Evolutionary conservation across 2,888 invertebrate genomes (phyloP), one percentile per base, ranked within the genome.

Genomic region (Amphipoea oculea): DNA sequence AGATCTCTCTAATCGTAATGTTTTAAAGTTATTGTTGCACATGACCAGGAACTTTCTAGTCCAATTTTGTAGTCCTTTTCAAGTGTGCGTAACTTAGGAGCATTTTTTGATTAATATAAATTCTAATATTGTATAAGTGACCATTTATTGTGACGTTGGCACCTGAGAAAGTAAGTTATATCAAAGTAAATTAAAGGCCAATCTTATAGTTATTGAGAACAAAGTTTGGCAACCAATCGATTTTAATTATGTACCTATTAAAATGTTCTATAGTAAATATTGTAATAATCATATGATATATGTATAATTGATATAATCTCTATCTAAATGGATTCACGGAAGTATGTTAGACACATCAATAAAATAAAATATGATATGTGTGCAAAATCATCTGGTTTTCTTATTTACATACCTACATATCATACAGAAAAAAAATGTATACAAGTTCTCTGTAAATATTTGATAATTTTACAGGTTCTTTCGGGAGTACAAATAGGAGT

Each of bases 361-460:
- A 87, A 86, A 89, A 89, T 88, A 87, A 86, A 88, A 83, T 86
- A 82, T 87, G 78, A 86, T 89, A 75, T 84, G 87, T 88, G 90
- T 90, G 90, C 88, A 90, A 81, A 78, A 72, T 68, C 20, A 54
- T 78, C 62, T 70, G 73, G 29, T 62, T 40, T 83, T 73, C 7
- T 73, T 69, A 60, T 57, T 57, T 62, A 68, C 11, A 36, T 63
- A n/a, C 7, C 17, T 36, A 69, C n/a, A n/a, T 23, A 48, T 12
- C 1, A 70, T 4, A 29, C 48, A 12, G 48, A 48, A 48, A 48
- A 45, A 48, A 48, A 48, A 12, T 48, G 48, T 63, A 57, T 14
- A 65, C 9, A 23, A 12, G 36, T 36, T 65, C 2, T 5, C 36
- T 65, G 9, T 20, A 65, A 20, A 63, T 7, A 3, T 29, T 29